Evolutionary conservation across 2,797 vertebrate genomes (phyloP).

Genomic region (Hypotaenidia okinawae): DNA sequence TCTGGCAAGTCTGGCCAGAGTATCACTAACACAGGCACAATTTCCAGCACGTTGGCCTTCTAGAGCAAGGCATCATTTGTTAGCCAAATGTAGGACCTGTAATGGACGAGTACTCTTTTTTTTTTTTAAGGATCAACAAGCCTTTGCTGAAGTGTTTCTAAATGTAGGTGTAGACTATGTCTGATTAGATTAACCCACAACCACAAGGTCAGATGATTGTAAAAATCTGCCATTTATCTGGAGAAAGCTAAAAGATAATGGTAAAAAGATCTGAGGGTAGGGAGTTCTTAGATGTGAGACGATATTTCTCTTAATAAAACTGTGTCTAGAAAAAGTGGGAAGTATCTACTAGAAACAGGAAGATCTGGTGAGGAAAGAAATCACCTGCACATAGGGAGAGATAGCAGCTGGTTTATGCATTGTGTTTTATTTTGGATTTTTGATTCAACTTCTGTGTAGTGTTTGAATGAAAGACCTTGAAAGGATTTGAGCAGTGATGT

Average conservation of each 20-base stretch:
- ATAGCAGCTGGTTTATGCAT: neutral
- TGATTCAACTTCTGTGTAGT: neutral
- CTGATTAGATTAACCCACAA: neutral
- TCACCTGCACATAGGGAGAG: neutral
- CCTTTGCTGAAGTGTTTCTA: neutral
- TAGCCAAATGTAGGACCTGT: neutral
- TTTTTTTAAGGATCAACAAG: neutral
- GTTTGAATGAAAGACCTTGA: neutral
- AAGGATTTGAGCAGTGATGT: neutral
- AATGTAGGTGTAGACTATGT: neutral
- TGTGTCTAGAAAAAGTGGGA: neutral
- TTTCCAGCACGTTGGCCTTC: neutral
- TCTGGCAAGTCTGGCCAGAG: neutral
- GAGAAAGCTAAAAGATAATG: neutral
- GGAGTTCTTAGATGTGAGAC: neutral
- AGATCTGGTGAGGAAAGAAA: conserved; percentile 4
- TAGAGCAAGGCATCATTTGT: neutral
- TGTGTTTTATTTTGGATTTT: conserved; percentile 4
- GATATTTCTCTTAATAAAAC: conserved; percentile 15
- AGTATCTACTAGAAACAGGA: conserved; percentile 10
- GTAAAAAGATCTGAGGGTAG: neutral
- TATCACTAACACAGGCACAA: neutral
- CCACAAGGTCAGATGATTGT: neutral
- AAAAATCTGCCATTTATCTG: neutral
- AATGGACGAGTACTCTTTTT: neutral